Percentiles rank a stretch among this genome's conserved stretches.
Conservation (phyloP, 2,113 vertebrate genomes). For the Misgurnus mizolepis region DNA sequence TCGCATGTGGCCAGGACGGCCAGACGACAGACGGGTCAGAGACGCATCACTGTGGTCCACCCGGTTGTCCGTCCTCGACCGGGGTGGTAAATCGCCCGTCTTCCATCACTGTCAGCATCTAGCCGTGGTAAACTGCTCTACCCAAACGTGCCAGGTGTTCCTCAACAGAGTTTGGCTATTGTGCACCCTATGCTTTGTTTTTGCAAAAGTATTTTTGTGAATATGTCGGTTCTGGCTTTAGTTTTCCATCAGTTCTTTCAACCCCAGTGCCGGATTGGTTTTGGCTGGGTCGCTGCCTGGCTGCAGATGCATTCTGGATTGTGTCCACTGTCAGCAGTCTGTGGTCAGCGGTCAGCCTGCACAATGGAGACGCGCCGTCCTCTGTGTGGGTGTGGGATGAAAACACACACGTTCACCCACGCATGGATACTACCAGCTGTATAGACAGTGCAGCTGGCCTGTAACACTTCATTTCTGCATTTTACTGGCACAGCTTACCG, state of each 20-base stretch:
- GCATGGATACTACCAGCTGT: slow-evolving; percentile 39
- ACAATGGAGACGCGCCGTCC: slow-evolving; percentile 34
- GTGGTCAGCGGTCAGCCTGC: slow-evolving; percentile 42
- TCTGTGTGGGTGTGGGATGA: slow-evolving; percentile 22
- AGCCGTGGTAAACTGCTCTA: slow-evolving; percentile 8
- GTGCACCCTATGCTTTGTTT: slow-evolving; percentile 14
- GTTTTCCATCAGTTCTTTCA: slow-evolving; percentile 15
- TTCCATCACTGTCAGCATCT: slow-evolving; percentile 43
- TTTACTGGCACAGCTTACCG: slow-evolving; percentile 63
- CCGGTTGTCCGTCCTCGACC: slow-evolving; percentile 31
- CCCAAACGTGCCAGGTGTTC: slow-evolving; percentile 8
- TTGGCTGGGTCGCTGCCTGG: slow-evolving; percentile 48
- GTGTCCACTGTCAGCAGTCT: slow-evolving; percentile 39
- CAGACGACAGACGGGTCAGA: slow-evolving; percentile 32
- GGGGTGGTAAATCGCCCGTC: slow-evolving; percentile 14
- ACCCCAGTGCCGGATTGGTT: slow-evolving; percentile 36
- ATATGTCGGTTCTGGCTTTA: slow-evolving; percentile 19
- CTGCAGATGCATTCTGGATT: slow-evolving; percentile 49
- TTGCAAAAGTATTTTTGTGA: not conserved
- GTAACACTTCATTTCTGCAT: slow-evolving; percentile 56
- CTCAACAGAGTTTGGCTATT: slow-evolving; percentile 21
- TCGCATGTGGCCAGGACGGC: slow-evolving; percentile 37
- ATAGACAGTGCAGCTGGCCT: slow-evolving; percentile 63
- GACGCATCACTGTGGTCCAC: slow-evolving; percentile 8
- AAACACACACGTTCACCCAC: slow-evolving; percentile 12